Evolutionary conservation across 2,888 invertebrate species (phyloP).

Genomic region (Drosophila kuntzei): DNA sequence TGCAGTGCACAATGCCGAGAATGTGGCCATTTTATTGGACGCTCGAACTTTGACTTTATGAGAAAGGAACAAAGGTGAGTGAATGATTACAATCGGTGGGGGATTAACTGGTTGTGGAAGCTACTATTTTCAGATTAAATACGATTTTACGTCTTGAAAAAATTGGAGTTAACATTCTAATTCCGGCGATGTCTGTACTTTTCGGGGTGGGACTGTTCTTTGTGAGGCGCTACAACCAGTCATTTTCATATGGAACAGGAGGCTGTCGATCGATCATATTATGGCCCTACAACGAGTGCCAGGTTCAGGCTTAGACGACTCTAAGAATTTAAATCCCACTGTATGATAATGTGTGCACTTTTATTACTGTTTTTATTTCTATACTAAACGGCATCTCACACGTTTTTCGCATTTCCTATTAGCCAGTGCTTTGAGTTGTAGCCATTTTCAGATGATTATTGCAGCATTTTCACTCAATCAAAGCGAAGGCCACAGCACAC

Average conservation of each 20-base stretch:
- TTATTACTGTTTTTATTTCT: not conserved
- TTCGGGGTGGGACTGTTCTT: slow-evolving; percentile 26
- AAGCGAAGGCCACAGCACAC: slow-evolving; percentile 18
- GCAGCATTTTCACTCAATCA: slow-evolving; percentile 41
- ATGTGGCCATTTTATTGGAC: slow-evolving; percentile 41
- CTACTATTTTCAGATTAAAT: slow-evolving; percentile 12
- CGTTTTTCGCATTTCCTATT: not conserved
- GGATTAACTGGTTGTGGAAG: too few species aligned
- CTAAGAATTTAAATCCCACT: not conserved
- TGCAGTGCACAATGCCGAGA: slow-evolving; percentile 16
- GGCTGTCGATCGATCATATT: slow-evolving; percentile 43
- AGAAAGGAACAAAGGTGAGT: slow-evolving; percentile 27
- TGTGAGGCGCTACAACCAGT: slow-evolving; percentile 45
- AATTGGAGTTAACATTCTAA: not conserved
- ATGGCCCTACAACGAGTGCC: slow-evolving; percentile 42
- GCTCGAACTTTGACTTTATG: slow-evolving; percentile 20
- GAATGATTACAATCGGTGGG: not conserved
- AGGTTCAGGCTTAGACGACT: slow-evolving; percentile 29
- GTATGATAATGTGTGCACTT: not conserved
- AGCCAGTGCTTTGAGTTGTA: slow-evolving; percentile 1
- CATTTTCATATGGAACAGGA: slow-evolving; percentile 47
- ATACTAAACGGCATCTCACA: not conserved
- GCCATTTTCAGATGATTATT: slow-evolving; percentile 32
- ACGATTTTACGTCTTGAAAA: not conserved
- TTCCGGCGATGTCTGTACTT: slow-evolving; percentile 1